Conservation (phyloP, 1,140 invertebrate species). For the Musca vetustissima region DNA sequence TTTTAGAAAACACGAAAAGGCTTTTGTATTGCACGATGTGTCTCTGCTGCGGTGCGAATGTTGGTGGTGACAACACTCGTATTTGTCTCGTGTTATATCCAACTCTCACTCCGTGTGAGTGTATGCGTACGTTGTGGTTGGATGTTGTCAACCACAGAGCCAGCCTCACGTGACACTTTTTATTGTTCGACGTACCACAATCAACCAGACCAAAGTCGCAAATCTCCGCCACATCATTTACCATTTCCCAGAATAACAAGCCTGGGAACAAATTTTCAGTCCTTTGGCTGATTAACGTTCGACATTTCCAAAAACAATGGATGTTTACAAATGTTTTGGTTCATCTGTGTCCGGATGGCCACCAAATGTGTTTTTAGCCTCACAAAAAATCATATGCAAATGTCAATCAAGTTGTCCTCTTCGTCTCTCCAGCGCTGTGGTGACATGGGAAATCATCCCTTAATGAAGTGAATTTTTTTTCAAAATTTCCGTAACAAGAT, state of each 20-base stretch:
- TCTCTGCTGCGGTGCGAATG: too few species aligned
- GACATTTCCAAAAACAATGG: not conserved
- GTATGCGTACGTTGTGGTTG: not conserved
- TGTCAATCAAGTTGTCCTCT: not conserved
- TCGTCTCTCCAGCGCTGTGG: not conserved
- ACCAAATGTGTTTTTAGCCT: constrained; percentile 8
- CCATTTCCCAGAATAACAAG: too few species aligned
- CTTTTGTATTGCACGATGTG: too few species aligned
- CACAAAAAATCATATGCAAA: not conserved
- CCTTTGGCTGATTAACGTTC: not conserved
- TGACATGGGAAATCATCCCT: not conserved
- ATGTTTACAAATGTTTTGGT: constrained; percentile 3
- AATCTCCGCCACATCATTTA: not conserved
- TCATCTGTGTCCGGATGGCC: not conserved
- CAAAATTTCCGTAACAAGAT: not conserved
- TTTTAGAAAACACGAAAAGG: not conserved
- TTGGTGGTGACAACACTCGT: too few species aligned
- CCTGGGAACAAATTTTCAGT: too few species aligned
- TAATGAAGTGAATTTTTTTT: not conserved
- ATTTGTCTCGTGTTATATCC: too few species aligned
- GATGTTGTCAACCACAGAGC: constrained; percentile 19
- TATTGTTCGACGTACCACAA: not conserved
- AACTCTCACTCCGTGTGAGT: too few species aligned
- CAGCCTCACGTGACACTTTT: constrained; percentile 11
- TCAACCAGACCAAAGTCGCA: not conserved